Evolutionary conservation across 2,797 vertebrate genomes (phyloP).

Genomic region (Helicolenus hilgendorfi): DNA sequence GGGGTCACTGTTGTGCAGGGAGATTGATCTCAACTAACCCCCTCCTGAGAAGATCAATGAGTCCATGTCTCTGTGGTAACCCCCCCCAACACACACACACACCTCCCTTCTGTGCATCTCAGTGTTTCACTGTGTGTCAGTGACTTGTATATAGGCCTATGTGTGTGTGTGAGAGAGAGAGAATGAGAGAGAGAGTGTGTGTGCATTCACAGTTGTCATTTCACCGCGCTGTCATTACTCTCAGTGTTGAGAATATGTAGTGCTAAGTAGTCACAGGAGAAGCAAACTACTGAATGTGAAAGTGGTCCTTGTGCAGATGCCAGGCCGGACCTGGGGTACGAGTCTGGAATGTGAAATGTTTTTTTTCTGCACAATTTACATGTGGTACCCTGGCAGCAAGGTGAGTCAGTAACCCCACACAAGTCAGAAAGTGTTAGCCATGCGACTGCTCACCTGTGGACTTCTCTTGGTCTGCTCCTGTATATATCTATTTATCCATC

Average conservation of each 20-base stretch:
- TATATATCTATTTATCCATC: not conserved
- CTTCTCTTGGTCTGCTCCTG: not conserved
- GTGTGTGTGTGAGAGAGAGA: not conserved
- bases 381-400: slow-evolving; percentile 46
- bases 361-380: slow-evolving; percentile 35
- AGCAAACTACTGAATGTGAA: slow-evolving; percentile 50
- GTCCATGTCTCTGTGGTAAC: slow-evolving; percentile 57
- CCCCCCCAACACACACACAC: not conserved
- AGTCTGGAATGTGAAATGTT: slow-evolving; percentile 51
- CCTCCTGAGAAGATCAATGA: slow-evolving; percentile 76
- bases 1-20: slow-evolving; percentile 88
- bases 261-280: slow-evolving; percentile 48
- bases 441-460: slow-evolving; percentile 3
- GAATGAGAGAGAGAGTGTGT: not conserved
- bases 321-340: slow-evolving; percentile 4
- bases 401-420: slow-evolving; percentile 40
- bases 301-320: slow-evolving; percentile 39
- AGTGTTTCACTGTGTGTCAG: slow-evolving; percentile 8
- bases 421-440: slow-evolving; percentile 17
- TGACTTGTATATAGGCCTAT: slow-evolving; percentile 1
- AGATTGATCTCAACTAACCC: slow-evolving; percentile 73
- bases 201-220: slow-evolving; percentile 18
- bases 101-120: slow-evolving; percentile 47
- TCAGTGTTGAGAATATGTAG: slow-evolving; percentile 26
- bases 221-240: slow-evolving; percentile 33